Percentiles rank a stretch among this genome's conserved stretches.
phyloP scores from a whole-genome alignment of 2,797 vertebrate species.

The Poliocrania exsul region DNA sequence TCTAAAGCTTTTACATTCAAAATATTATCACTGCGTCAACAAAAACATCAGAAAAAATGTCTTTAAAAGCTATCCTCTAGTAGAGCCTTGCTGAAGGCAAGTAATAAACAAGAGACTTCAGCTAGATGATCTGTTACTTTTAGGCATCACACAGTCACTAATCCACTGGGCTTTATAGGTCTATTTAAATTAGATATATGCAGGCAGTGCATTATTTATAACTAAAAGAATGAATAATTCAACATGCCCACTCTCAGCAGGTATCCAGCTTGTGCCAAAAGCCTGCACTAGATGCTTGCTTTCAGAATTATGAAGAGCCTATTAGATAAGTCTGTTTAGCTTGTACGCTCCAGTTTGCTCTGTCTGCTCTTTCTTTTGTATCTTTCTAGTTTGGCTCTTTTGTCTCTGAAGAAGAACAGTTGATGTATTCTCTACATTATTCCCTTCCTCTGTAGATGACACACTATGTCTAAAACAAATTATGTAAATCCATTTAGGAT shows the following conservation, averaged over 20 bases:
- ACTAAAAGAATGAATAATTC: constrained; percentile 73
- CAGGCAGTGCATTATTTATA: constrained; percentile 73
- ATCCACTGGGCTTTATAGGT: constrained; percentile 54
- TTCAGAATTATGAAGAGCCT: constrained; percentile 11
- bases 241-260: constrained; percentile 58
- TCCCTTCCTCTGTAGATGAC: not conserved
- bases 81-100: constrained; percentile 20
- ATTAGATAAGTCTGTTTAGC: not conserved
- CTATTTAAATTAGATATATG: constrained; percentile 70
- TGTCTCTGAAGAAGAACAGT: not conserved
- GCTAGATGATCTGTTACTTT: constrained; percentile 57
- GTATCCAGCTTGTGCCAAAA: constrained; percentile 61
- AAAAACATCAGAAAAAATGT: not conserved
- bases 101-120: constrained; percentile 31
- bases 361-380: not conserved
- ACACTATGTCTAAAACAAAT: constrained; percentile 1
- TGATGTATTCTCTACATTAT: not conserved
- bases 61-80: not conserved
- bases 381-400: not conserved
- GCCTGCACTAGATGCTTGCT: constrained; percentile 30
- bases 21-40: not conserved
- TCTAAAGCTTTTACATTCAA: not conserved
- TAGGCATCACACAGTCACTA: constrained; percentile 45
- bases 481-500: not conserved
- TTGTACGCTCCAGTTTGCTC: not conserved